phyloP scores from a whole-genome alignment of 2,113 vertebrate species.

The Petaurus breviceps region DNA sequence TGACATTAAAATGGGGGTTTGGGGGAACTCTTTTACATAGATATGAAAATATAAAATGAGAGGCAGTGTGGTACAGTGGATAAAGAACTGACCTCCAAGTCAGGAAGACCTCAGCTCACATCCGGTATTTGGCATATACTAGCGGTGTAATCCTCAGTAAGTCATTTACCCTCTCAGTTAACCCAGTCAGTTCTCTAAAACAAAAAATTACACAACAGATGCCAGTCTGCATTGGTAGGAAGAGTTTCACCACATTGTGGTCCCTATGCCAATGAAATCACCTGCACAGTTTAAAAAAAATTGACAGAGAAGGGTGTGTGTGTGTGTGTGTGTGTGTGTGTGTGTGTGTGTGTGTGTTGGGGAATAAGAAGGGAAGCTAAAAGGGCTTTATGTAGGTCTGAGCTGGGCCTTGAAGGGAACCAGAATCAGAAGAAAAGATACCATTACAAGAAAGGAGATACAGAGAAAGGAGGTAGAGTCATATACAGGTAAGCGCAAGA shows the following conservation, averaged over 20 bases:
- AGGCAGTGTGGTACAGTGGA: not conserved
- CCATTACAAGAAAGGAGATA: not conserved
- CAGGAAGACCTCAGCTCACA: not conserved
- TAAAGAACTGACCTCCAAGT: not conserved
- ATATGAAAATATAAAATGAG: not conserved
- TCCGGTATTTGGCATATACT: not conserved
- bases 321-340: not conserved
- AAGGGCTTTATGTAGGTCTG: not conserved
- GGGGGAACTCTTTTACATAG: too few species aligned
- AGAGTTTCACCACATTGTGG: not conserved
- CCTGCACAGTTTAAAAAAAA: not conserved
- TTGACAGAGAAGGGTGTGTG: not conserved
- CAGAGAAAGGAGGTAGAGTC: not conserved
- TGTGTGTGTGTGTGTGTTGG: not conserved
- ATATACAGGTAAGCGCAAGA: not conserved
- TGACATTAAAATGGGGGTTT: not conserved
- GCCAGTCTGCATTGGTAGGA: not conserved
- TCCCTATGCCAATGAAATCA: not conserved
- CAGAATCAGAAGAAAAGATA: not conserved
- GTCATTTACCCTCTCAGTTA: not conserved
- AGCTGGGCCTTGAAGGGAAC: not conserved
- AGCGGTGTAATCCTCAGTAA: too few species aligned
- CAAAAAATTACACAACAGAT: not conserved
- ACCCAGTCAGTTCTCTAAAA: not conserved
- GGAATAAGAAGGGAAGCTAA: not conserved